Conservation (phyloP, 2,888 invertebrate genomes). For the Polydesmus complanatus region DNA sequence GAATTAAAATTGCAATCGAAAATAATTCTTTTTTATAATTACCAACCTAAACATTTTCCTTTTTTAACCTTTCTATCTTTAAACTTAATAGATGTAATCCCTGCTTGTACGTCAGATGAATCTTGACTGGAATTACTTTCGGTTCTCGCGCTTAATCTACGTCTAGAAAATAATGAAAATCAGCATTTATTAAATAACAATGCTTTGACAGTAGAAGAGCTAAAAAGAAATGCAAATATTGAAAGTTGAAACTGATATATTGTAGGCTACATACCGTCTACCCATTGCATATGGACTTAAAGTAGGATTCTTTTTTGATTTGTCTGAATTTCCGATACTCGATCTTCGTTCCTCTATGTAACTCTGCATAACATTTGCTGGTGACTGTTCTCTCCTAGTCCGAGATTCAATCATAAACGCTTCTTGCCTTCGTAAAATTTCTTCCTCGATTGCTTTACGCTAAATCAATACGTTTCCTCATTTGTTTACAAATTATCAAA, state of each 20-base stretch:
- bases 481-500: not conserved
- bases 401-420: slow-evolving; percentile 55
- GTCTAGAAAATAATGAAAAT: not conserved
- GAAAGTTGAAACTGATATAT: too few species aligned
- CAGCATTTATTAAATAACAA: too few species aligned
- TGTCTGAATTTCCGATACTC: not conserved
- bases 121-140: not conserved
- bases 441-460: slow-evolving; percentile 55
- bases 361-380: slow-evolving; percentile 15
- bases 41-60: slow-evolving; percentile 57
- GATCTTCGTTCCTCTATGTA: not conserved
- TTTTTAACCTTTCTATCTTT: slow-evolving; percentile 40
- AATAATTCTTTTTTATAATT: not conserved
- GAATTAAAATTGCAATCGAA: not conserved
- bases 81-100: slow-evolving; percentile 42
- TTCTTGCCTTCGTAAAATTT: slow-evolving; percentile 63
- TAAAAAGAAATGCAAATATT: too few species aligned
- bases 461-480: slow-evolving; percentile 25
- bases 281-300: too few species aligned
- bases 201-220: too few species aligned
- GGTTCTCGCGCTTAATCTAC: not conserved
- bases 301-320: too few species aligned
- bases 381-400: slow-evolving; percentile 27
- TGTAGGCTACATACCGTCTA: too few species aligned
- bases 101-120: slow-evolving; percentile 38